These are phyloP conservation scores for Aspidiotus rigidus DNA, from an alignment of 2,888 invertebrate genomes.

Conservation along the genomic window DNA sequence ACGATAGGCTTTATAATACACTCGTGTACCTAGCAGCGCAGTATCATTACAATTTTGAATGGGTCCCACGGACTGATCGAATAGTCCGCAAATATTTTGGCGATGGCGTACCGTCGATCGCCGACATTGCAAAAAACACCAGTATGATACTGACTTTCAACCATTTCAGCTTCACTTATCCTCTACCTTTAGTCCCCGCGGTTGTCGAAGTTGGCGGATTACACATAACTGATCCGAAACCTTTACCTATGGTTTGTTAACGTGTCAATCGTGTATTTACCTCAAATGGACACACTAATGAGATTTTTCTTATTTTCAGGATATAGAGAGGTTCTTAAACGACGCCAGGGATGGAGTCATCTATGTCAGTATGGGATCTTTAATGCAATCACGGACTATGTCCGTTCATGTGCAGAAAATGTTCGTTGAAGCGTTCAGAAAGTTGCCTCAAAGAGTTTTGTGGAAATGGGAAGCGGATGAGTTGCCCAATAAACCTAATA, in stretches of 20 bases:
- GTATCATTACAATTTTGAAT: no score
- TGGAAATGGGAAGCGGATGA: slow-evolving; percentile 65
- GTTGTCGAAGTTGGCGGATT: no score
- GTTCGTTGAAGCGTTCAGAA: slow-evolving; percentile 54
- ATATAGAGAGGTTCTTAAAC: slow-evolving; percentile 55
- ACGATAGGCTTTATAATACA: neutral
- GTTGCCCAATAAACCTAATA: slow-evolving; percentile 38
- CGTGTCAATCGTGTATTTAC: no score
- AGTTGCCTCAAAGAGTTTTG: slow-evolving; percentile 58
- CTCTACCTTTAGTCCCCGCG: no score
- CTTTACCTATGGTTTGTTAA: neutral
- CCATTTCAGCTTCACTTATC: no score
- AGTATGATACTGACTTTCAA: no score
- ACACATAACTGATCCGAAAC: no score
- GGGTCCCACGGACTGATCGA: no score
- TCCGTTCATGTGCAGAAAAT: slow-evolving; percentile 50
- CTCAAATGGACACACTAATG: neutral
- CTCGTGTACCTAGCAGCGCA: no score
- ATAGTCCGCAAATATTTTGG: neutral
- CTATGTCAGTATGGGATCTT: slow-evolving; percentile 67
- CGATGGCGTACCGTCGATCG: neutral
- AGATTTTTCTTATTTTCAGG: slow-evolving; percentile 37
- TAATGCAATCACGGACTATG: slow-evolving; percentile 57
- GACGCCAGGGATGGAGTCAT: slow-evolving; percentile 58
- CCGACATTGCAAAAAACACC: neutral